A percentile compares a stretch with the other conserved stretches of the same genome.
phyloP scores from a whole-genome alignment of 2,797 vertebrate species.

The Pogoniulus pusillus region DNA sequence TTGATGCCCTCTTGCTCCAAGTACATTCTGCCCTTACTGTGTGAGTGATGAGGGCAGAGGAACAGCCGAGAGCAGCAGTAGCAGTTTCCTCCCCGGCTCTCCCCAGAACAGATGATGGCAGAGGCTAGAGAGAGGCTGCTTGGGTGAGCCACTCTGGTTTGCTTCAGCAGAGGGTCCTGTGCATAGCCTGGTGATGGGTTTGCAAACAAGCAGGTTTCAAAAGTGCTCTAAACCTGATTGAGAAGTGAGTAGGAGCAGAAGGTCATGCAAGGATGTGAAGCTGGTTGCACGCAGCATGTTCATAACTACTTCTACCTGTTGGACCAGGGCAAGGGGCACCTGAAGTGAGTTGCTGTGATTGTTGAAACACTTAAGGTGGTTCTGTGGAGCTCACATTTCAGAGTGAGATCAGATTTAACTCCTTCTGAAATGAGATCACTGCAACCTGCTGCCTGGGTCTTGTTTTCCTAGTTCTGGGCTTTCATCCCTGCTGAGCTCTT shows the following conservation, averaged over 20 bases:
- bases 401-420: background rate
- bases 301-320: background rate
- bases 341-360: background rate
- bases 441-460: background rate
- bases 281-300: background rate
- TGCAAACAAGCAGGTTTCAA: background rate
- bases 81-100: background rate
- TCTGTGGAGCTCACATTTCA: rapidly evolving
- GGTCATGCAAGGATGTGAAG: rapidly evolving
- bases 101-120: background rate
- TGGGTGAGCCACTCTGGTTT: background rate
- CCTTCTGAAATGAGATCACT: background rate
- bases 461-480: background rate
- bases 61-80: background rate
- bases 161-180: background rate
- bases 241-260: background rate
- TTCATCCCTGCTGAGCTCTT: background rate
- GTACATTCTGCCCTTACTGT: background rate
- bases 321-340: background rate
- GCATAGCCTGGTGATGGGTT: rapidly evolving
- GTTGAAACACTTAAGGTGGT: rapidly evolving
- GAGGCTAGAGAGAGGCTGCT: background rate
- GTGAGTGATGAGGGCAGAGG: background rate
- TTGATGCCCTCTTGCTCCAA: background rate
- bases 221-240: background rate